Percentiles rank a stretch among this genome's conserved stretches.
Evolutionary conservation across 2,797 vertebrate species (phyloP).

Genomic region (Oophaga sylvatica): DNA sequence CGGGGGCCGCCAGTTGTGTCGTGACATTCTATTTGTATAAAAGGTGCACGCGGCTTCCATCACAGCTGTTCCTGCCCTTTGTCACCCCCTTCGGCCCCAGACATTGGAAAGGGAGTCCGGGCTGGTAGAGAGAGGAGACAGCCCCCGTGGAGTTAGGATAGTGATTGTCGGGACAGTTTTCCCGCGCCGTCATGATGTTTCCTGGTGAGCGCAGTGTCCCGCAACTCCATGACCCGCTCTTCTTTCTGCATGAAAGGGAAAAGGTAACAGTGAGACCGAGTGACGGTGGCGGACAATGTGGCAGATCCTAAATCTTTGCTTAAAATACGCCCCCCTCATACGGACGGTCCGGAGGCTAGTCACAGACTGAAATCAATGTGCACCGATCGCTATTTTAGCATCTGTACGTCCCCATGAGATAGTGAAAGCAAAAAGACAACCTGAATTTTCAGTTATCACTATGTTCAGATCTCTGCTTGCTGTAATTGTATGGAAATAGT

Average conservation of each 20-base stretch:
- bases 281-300: neutral
- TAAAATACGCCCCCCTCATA: neutral
- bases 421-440: neutral
- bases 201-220: constrained; percentile 86
- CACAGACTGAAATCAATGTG: no score
- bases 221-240: constrained; percentile 87
- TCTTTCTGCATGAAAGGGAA: constrained; percentile 79
- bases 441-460: neutral
- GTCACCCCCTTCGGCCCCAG: constrained; percentile 71
- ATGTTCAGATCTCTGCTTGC: neutral
- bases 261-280: neutral
- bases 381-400: no score
- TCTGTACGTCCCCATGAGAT: neutral
- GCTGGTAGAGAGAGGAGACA: constrained; percentile 75
- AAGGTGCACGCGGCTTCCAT: constrained; percentile 89
- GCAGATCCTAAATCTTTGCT: neutral
- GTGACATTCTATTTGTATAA: constrained; percentile 81
- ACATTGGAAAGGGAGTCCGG: constrained; percentile 66
- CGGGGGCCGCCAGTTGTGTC: neutral
- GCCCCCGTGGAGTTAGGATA: constrained; percentile 79
- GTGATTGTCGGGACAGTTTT: constrained; percentile 78
- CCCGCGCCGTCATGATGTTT: constrained; percentile 74
- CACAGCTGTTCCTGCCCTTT: constrained; percentile 89
- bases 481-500: neutral
- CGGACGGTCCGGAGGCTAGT: no score